Evolutionary conservation across 2,113 vertebrate genomes (phyloP), one percentile per base, ranked within the genome.

Genomic region (Amphilophus citrinellus): DNA sequence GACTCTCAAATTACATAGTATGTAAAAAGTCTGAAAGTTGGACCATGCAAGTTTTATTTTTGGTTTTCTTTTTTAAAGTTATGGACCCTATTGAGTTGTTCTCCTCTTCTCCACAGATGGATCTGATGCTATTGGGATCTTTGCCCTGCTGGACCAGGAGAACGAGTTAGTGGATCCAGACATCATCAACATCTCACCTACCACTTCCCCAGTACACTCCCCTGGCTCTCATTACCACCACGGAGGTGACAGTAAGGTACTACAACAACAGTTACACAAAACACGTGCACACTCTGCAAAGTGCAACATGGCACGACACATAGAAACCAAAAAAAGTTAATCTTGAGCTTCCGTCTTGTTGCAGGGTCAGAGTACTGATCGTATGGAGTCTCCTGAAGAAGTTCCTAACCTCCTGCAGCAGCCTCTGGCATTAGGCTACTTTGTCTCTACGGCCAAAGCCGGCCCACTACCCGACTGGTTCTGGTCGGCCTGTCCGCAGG

Each of bases 401-500:
- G 97, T 98, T 79, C 97, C 98, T 7, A 98, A 99, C 94, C 99
- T 99, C 87, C 96, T 99, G 92, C 98, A 99, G 95, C 98, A 99
- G 94, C 98, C 98, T 24, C 91, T 99, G 96, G 98, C 98, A 88
- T 97, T 99, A 2, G 98, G 98, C 88, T 99, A 99, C 95, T 98
- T 99, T 81, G 98, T 99, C 91, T 99, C 98, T 88, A 99, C 98
- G 86, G 98, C 98, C 44, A 98, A 98, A 97, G 97, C 98, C 42
- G 98, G 98, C 92, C 97, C 97, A 0, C 97, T 99, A 95, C 98
- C 98, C 65, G 98, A 99, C 96, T 99, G 98, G 98, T 99, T 99
- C 96, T 99, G 98, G 98, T 98, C 98, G 35, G 97, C 98, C 63
- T 99, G 98, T 95, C 98, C 98, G 91, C 98, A 99, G 97, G 98